Percentiles rank a stretch among this genome's conserved stretches.
phyloP scores from a whole-genome alignment of 2,888 invertebrate species.

The Catocala sponsa region DNA sequence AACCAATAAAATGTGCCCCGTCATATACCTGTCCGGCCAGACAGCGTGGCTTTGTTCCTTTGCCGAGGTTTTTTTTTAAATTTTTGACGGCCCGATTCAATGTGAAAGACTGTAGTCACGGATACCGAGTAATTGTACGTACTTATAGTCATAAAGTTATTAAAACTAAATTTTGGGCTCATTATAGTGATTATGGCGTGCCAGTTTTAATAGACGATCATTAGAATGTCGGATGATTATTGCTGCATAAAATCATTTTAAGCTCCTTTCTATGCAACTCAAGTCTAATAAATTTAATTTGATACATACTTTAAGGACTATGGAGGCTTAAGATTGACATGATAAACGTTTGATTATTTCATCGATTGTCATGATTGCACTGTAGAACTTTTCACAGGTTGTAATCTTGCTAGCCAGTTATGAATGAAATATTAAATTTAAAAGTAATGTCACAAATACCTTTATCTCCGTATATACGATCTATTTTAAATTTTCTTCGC shows the following conservation, averaged over 20 bases:
- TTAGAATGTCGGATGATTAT: constrained; percentile 39
- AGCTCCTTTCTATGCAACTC: constrained; percentile 13
- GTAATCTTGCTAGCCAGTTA: constrained; percentile 32
- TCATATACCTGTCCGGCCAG: constrained; percentile 87
- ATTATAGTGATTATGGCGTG: constrained; percentile 37
- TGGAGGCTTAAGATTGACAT: constrained; percentile 13
- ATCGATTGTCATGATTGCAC: constrained; percentile 20
- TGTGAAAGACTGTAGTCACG: constrained; percentile 55
- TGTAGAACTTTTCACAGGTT: constrained; percentile 20
- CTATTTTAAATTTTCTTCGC: constrained; percentile 26
- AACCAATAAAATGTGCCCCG: constrained; percentile 88
- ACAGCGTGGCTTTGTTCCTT: constrained; percentile 86
- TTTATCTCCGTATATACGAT: constrained; percentile 12
- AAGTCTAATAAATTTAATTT: constrained; percentile 22
- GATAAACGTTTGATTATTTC: constrained; percentile 15
- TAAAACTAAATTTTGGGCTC: constrained; percentile 44
- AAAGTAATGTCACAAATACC: constrained; percentile 36
- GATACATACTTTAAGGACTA: constrained; percentile 5
- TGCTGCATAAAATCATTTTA: constrained; percentile 25
- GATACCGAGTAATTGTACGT: constrained; percentile 44
- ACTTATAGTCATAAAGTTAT: constrained; percentile 48
- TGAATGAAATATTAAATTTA: constrained; percentile 35
- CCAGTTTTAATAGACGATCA: constrained; percentile 31
- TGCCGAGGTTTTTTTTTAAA: constrained; percentile 62
- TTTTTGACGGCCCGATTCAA: constrained; percentile 60